phyloP scores from a whole-genome alignment of 2,888 invertebrate species.

The Hirtodrosophila confusa region DNA sequence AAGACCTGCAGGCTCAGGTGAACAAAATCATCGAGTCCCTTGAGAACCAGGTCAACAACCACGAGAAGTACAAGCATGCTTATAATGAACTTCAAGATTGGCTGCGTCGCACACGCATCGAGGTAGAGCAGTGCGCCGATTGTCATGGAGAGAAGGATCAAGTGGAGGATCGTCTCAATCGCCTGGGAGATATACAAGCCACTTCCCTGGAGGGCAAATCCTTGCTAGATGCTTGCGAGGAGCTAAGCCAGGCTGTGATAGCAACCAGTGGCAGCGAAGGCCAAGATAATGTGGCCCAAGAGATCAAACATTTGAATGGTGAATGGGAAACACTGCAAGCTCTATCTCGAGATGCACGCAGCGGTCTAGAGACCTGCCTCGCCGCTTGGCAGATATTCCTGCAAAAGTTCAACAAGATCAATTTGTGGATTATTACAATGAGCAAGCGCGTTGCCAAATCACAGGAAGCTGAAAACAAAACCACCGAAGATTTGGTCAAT shows the following conservation, averaged over 20 bases:
- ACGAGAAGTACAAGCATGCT: conserved; percentile 93
- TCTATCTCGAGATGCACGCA: conserved; percentile 91
- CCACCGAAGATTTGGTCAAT: conserved; percentile 90
- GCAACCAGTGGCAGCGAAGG: conserved; percentile 92
- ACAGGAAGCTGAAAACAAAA: conserved; percentile 89
- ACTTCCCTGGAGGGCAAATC: conserved; percentile 90
- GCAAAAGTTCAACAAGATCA: conserved; percentile 89
- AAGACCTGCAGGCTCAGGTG: conserved; percentile 88
- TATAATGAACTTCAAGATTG: conserved; percentile 93
- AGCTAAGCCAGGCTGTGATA: conserved; percentile 90
- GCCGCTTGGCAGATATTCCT: conserved; percentile 93
- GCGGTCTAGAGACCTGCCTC: conserved; percentile 90
- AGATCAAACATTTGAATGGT: conserved; percentile 90
- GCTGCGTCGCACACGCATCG: conserved; percentile 91
- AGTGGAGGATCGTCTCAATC: conserved; percentile 90
- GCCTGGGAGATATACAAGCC: conserved; percentile 88
- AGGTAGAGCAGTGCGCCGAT: conserved; percentile 93
- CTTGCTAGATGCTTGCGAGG: conserved; percentile 89
- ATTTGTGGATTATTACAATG: conserved; percentile 90
- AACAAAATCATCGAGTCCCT: conserved; percentile 89
- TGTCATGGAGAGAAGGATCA: conserved; percentile 94
- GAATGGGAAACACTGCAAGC: conserved; percentile 93
- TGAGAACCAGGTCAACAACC: conserved; percentile 93
- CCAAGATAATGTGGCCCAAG: conserved; percentile 91
- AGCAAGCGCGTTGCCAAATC: conserved; percentile 88